Base-by-base conservation (phyloP, 2,888 invertebrate genomes). In the Caenorhabditis sp. region DNA sequence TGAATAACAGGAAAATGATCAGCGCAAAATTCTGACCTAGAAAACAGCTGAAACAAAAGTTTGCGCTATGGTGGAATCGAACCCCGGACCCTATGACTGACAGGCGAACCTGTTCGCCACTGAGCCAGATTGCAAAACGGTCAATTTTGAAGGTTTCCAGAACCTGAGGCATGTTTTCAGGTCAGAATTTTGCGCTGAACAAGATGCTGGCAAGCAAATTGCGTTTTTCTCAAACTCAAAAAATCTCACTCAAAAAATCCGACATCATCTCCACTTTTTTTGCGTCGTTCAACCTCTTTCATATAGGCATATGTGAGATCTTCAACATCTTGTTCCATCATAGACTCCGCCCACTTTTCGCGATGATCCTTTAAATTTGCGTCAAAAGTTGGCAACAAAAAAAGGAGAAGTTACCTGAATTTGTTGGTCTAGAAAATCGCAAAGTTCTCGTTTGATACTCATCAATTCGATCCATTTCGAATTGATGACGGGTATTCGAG, bases 231-330 rank as follows among this genome's bases (percentile, higher is more conserved):
- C 43, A 43, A 5, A 8, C 36, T 12, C 36, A 31, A 23, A 60
- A 37, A 50, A 70, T 60, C 61, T 59, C 51, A 84, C 84, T 80
- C 79, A 66, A 85, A 85, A 61, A 72, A 76, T 12, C 83, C 84
- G 66, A 83, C 72, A 50, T 82, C 77, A 21, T 78, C 78, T 43
- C 75, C 78, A 3, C 63, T 64, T 24, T 68, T 53, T 53, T 72
- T 69, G 57, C 86, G 63, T 54, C 71, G 72, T 55, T 82, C 75
- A 78, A 87, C 84, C 61, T 87, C 86, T 54, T 77, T 77, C 75
- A 86, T 60, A 62, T 86, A 86, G 0, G 82, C 82, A 60, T 77
- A 86, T 1, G 86, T 86, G 60, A 86, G 79, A 68, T 86, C 86
- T 71, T 78, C 78, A 4, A 75, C 69, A 27, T 77, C 79, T 43